These are phyloP conservation scores for Oncopeltus fasciatus DNA, from an alignment of 1,140 invertebrate species.

Conservation along the genomic window DNA sequence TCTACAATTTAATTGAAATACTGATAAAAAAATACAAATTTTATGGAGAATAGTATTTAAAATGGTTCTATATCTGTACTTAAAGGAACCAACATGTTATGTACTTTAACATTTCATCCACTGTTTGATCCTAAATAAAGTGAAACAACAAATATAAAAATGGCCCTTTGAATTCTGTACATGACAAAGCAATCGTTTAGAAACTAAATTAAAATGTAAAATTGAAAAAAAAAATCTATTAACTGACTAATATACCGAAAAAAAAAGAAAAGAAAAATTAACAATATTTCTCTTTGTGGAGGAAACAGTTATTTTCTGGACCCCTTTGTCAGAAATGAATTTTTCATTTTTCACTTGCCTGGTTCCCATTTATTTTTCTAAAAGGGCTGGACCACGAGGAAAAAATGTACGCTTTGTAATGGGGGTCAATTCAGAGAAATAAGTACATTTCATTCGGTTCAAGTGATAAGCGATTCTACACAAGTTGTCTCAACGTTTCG, in stretches of 20 bases:
- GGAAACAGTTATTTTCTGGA: conserved; percentile 3
- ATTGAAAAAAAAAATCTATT: neutral
- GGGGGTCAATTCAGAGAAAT: neutral
- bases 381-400: neutral
- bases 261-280: conserved; percentile 5
- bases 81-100: no score
- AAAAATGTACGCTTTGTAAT: neutral
- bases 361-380: conserved; percentile 2
- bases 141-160: neutral
- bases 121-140: no score
- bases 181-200: neutral
- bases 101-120: no score
- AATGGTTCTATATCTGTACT: no score
- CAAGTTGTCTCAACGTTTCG: no score
- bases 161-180: neutral
- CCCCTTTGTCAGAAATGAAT: conserved; percentile 4
- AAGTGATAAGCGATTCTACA: no score
- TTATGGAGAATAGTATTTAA: no score
- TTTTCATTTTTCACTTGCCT: neutral
- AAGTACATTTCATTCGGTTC: neutral
- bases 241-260: neutral
- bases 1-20: no score
- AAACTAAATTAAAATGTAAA: neutral
- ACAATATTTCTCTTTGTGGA: conserved; percentile 1
- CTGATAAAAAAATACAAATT: no score